Evolutionary conservation across 2,797 vertebrate species (phyloP), one percentile per base, ranked within the genome.

Genomic region (Oreochromis mossambicus): DNA sequence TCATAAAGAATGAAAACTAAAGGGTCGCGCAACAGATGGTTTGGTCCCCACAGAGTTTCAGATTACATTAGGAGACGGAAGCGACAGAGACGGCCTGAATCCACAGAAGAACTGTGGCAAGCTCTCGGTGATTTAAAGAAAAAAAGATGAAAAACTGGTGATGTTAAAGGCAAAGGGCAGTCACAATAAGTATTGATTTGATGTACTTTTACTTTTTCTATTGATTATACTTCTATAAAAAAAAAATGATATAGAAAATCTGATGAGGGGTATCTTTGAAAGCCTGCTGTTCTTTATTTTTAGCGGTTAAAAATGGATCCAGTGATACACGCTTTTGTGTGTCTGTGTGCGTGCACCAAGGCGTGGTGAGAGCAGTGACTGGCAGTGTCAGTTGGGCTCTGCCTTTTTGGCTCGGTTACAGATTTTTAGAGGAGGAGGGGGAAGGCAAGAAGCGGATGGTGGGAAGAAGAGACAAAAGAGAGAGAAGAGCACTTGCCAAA

Each of bases 371-470:
- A 58, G 85, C 90, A 79, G 92, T 90, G 92, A 92, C 90, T 87
- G 89, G 83, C 90, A 86, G 91, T 91, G 92, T 87, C 92, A 91
- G 91, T 89, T 88, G 90, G 83, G 86, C 84, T 86, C 79, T 87
- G 91, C 86, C 82, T 83, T 85, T 63, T 87, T 90, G 88, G 91
- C 92, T 86, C 68, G 8, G 84, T 83, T 84, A 81, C 88, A 91
- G 87, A 82, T n/a, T 75, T 83, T 89, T 80, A 89, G 41, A 50
- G 50, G 82, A 80, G 55, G 79, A 52, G 50, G 61, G 36, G 78
- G 14, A 8, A 48, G 5, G 82, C 55, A 58, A 83, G 82, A 78
- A 54, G 81, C 52, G 70, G 83, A 90, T 61, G 76, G 82, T 86
- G 79, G 76, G 80, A 87, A 77, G 78, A 21, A 26, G 48, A 61